phyloP scores from a whole-genome alignment of 2,797 vertebrate species.

The Takifugu rubripes region DNA sequence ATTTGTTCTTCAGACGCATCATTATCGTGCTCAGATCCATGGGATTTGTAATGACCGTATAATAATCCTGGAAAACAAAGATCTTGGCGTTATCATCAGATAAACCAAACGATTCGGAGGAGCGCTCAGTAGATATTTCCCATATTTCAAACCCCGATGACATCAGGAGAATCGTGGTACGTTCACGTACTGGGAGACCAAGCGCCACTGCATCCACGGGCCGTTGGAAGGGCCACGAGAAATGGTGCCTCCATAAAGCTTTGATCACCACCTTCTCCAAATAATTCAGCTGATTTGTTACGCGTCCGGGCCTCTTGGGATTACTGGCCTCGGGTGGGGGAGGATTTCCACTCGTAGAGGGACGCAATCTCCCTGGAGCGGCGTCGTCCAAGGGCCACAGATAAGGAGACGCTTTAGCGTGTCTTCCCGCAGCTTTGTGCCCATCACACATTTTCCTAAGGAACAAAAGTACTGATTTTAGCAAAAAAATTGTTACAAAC shows the following conservation, averaged over 20 bases:
- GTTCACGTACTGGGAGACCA: constrained; percentile 84
- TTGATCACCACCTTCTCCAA: constrained; percentile 85
- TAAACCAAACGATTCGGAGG: background rate
- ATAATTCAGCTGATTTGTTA: constrained; percentile 90
- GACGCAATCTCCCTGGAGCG: constrained; percentile 77
- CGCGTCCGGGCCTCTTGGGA: constrained; percentile 73
- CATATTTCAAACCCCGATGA: background rate
- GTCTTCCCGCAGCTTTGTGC: too few species aligned
- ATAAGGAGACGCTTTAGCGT: too few species aligned
- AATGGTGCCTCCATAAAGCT: constrained; percentile 85
- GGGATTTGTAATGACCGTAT: constrained; percentile 86
- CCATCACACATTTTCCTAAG: too few species aligned
- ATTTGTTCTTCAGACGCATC: constrained; percentile 88
- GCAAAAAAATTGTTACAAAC: too few species aligned
- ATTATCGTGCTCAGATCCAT: constrained; percentile 93
- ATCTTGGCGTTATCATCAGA: background rate
- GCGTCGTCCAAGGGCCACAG: too few species aligned
- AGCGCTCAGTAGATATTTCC: background rate
- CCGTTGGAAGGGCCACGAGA: constrained; percentile 91
- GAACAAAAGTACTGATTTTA: too few species aligned
- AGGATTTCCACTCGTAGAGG: constrained; percentile 78
- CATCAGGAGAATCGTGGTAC: too few species aligned
- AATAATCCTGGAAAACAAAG: constrained; percentile 85
- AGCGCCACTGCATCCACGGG: constrained; percentile 90
- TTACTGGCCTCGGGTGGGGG: constrained; percentile 85